phyloP scores from a whole-genome alignment of 1,140 invertebrate species.

The Zeugodacus cucurbitae region DNA sequence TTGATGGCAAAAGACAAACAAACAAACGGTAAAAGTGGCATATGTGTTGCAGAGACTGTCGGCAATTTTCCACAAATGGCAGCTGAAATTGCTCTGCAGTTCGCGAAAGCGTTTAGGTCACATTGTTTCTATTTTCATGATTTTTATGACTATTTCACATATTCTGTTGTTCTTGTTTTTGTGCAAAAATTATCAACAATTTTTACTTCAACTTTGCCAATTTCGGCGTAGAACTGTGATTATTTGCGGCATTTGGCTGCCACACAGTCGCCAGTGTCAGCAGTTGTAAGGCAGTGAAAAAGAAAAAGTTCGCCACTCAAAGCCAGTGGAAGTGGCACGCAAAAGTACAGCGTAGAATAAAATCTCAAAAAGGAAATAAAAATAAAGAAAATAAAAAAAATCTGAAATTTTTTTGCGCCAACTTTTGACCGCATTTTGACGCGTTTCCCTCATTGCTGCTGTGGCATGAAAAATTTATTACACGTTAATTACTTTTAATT shows the following conservation, averaged over 20 bases:
- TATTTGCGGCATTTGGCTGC: background rate
- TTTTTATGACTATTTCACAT: background rate
- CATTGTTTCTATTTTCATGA: background rate
- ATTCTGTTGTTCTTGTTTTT: background rate
- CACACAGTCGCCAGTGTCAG: background rate
- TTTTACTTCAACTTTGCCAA: background rate
- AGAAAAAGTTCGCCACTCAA: background rate
- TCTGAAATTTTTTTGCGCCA: background rate
- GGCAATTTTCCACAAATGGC: background rate
- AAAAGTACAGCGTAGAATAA: background rate
- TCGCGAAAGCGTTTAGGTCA: background rate
- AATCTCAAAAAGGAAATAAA: background rate
- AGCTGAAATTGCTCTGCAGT: background rate
- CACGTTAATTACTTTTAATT: slow-evolving; percentile 35
- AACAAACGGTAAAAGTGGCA: background rate
- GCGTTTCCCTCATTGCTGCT: background rate
- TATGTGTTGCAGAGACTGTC: background rate
- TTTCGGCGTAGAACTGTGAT: background rate
- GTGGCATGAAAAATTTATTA: slow-evolving; percentile 24
- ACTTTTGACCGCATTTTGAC: slow-evolving; percentile 27
- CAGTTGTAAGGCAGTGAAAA: background rate
- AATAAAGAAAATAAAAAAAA: background rate
- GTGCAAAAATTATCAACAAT: background rate
- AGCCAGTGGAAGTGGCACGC: background rate
- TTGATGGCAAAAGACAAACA: background rate